Percentiles rank a stretch among this genome's conserved stretches.
Conservation (phyloP, 2,113 vertebrate genomes). For the Oxyura jamaicensis region DNA sequence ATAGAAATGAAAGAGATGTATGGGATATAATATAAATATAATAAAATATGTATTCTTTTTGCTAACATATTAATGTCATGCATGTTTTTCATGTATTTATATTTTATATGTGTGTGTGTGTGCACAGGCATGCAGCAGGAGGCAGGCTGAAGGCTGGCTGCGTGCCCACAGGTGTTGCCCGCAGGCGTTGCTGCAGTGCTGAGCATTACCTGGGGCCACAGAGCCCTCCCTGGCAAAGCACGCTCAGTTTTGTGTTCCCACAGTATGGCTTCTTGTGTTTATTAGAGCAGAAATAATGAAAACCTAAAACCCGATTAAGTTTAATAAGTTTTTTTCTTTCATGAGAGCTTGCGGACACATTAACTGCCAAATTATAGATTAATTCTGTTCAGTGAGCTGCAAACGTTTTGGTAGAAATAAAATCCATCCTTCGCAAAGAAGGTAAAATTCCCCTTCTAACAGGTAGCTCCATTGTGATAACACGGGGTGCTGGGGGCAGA, state of each 20-base stretch:
- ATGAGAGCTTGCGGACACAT: not conserved
- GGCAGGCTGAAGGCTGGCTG: not conserved
- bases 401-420: not conserved
- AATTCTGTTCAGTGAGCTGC: not conserved
- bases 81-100: accelerated
- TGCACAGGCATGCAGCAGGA: accelerated
- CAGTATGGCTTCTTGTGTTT: not conserved
- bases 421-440: not conserved
- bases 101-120: not conserved
- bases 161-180: not conserved
- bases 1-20: not conserved
- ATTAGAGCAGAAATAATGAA: conserved; percentile 37
- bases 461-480: not conserved
- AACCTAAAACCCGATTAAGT: not conserved
- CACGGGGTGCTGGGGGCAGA: not conserved
- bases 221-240: not conserved
- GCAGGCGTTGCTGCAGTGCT: not conserved
- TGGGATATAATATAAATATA: accelerated
- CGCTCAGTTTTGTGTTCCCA: not conserved
- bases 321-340: not conserved
- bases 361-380: not conserved
- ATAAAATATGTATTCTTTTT: not conserved
- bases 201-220: not conserved
- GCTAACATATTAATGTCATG: not conserved
- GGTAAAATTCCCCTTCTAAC: not conserved